phyloP scores from a whole-genome alignment of 2,113 vertebrate genomes.

The Gorsachius goisagi region DNA sequence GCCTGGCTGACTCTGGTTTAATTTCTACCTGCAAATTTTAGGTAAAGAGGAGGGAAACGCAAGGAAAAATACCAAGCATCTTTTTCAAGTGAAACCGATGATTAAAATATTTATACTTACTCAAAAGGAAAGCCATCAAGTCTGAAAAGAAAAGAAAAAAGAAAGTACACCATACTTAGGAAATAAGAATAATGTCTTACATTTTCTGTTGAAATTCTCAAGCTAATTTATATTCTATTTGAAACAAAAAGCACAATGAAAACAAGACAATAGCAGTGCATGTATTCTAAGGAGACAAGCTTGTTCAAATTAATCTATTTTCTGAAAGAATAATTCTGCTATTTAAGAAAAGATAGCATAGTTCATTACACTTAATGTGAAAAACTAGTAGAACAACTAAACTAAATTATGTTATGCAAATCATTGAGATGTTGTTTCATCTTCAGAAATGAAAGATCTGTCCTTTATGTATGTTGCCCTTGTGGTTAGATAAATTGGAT shows the following conservation, averaged over 20 bases:
- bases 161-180: conserved; percentile 45
- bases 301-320: background rate
- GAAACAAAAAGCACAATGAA: conserved; percentile 7
- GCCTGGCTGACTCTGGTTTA: background rate
- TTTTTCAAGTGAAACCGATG: background rate
- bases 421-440: background rate
- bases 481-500: background rate
- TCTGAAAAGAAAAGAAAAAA: conserved; percentile 80
- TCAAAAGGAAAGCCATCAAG: conserved; percentile 94
- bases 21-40: background rate
- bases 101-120: conserved; percentile 79
- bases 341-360: background rate
- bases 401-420: background rate
- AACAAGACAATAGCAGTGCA: conserved; percentile 8
- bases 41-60: background rate
- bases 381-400: conserved; percentile 5
- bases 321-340: background rate
- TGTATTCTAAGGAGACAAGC: background rate
- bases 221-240: background rate
- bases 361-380: background rate
- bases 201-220: conserved; percentile 7
- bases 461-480: background rate
- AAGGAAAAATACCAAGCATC: background rate
- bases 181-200: background rate
- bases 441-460: conserved; percentile 24